phyloP scores from a whole-genome alignment of 1,140 invertebrate species.

The Centruroides vittatus region DNA sequence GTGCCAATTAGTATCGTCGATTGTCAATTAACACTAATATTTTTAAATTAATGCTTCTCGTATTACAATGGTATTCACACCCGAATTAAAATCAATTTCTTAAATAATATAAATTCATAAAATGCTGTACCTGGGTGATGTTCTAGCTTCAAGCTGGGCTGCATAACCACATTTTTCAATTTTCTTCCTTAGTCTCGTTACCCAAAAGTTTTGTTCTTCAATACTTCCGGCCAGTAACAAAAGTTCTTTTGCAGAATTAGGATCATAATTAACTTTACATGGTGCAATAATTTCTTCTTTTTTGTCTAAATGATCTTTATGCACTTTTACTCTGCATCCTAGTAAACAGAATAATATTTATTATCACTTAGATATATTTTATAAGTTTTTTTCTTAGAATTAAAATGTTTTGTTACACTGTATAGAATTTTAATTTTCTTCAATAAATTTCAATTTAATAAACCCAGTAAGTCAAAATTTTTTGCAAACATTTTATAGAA shows the following conservation, averaged over 20 bases:
- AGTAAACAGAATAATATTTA: constrained; percentile 19
- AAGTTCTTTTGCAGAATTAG: constrained; percentile 80
- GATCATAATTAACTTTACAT: constrained; percentile 78
- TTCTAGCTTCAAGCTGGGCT: constrained; percentile 31
- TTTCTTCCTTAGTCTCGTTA: constrained; percentile 72
- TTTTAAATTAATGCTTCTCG: too few species aligned
- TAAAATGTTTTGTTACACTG: too few species aligned
- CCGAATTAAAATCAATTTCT: too few species aligned
- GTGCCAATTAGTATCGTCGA: too few species aligned
- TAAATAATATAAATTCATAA: neutral
- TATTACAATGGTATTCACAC: too few species aligned
- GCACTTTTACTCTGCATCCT: constrained; percentile 93
- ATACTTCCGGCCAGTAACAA: constrained; percentile 64
- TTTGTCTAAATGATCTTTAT: constrained; percentile 80
- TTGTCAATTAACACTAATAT: too few species aligned
- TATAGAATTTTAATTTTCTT: too few species aligned
- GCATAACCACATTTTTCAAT: constrained; percentile 90
- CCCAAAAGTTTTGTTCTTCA: constrained; percentile 87
- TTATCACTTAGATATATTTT: too few species aligned
- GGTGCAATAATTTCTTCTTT: constrained; percentile 61
- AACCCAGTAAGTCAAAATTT: too few species aligned
- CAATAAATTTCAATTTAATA: too few species aligned
- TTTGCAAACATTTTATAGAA: too few species aligned
- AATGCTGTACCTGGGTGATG: neutral
- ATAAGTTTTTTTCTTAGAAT: too few species aligned